Evolutionary conservation across 2,113 vertebrate genomes (phyloP).

Genomic region (Scopus umbretta): DNA sequence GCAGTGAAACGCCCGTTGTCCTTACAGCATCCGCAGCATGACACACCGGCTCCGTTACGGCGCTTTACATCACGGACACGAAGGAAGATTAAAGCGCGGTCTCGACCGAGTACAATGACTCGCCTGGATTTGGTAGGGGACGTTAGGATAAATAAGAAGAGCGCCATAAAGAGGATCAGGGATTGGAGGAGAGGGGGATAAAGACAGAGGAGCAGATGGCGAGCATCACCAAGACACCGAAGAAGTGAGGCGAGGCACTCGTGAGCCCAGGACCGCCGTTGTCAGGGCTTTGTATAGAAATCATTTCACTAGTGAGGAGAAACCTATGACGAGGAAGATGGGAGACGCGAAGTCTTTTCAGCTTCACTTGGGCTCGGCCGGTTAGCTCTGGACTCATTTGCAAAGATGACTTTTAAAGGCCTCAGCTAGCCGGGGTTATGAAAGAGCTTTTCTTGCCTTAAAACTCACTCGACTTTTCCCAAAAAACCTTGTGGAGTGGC

Average conservation of each 20-base stretch:
- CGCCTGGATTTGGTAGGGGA: neutral
- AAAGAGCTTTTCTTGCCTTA: neutral
- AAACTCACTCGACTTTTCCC: neutral
- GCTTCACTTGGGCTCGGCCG: neutral
- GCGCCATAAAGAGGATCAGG: conserved; percentile 49
- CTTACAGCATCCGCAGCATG: neutral
- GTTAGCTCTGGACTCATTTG: neutral
- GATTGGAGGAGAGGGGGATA: conserved; percentile 1
- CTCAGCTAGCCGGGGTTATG: neutral
- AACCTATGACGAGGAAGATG: fast-evolving
- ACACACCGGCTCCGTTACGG: neutral
- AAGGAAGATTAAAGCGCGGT: neutral
- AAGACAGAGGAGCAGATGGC: conserved; percentile 46
- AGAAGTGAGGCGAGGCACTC: neutral
- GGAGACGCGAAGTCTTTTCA: neutral
- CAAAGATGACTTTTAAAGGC: too few relatives aligned
- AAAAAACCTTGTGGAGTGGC: neutral
- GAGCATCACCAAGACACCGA: neutral
- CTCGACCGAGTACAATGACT: neutral
- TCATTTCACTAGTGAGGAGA: neutral
- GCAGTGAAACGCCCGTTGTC: neutral
- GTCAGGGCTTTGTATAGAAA: neutral
- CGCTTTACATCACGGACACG: neutral
- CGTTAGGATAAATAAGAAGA: neutral
- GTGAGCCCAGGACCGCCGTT: fast-evolving